A percentile compares a stretch with the other conserved stretches of the same genome.
phyloP scores from a whole-genome alignment of 2,113 vertebrate genomes.

The Lutjanus erythropterus region DNA sequence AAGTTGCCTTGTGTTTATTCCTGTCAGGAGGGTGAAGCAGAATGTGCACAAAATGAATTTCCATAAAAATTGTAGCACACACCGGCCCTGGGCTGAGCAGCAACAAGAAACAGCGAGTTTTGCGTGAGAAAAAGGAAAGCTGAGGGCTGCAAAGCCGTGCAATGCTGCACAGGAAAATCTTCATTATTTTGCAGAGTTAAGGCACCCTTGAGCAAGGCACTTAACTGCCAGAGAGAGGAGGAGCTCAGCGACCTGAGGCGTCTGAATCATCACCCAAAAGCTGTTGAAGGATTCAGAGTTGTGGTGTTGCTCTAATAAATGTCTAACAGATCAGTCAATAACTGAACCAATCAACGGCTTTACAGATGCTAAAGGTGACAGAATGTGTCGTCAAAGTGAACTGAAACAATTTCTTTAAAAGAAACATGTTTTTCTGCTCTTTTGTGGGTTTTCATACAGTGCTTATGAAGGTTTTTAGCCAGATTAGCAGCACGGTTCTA shows the following conservation, averaged over 20 bases:
- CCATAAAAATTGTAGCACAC: neutral
- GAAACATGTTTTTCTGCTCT: too few species aligned
- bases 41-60: slow-evolving; percentile 11
- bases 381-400: too few species aligned
- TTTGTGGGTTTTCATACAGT: too few species aligned
- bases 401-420: too few species aligned
- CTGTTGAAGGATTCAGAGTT: neutral
- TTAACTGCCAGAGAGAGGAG: neutral
- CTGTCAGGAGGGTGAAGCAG: neutral
- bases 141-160: neutral
- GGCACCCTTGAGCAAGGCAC: neutral
- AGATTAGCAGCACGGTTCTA: too few species aligned
- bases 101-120: neutral
- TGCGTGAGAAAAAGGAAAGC: too few species aligned
- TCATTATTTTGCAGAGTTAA: neutral
- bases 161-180: neutral
- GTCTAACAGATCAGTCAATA: neutral
- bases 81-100: neutral
- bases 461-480: too few species aligned
- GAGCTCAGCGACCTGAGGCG: neutral
- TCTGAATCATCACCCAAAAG: neutral
- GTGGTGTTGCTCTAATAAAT: neutral
- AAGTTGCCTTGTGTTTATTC: neutral
- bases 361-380: too few species aligned
- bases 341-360: too few species aligned